Evolutionary conservation across 2,113 vertebrate species (phyloP).

Genomic region (Scomber colias): DNA sequence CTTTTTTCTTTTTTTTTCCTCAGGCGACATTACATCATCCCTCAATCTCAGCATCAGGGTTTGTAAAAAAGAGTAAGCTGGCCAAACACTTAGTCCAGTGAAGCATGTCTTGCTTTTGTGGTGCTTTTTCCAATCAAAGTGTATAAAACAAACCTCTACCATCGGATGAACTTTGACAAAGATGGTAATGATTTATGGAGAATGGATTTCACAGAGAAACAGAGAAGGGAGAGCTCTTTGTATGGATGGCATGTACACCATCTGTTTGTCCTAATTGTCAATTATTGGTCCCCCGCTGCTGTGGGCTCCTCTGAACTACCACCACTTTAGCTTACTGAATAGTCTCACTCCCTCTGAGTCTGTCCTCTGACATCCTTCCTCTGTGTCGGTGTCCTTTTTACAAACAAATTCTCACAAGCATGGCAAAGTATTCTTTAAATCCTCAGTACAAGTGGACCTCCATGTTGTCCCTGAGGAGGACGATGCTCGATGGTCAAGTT

Average conservation of each 20-base stretch:
- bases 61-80: slow-evolving; percentile 32
- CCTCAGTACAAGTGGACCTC: not conserved
- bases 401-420: not conserved
- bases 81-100: slow-evolving; percentile 32
- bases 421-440: slow-evolving; percentile 15
- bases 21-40: slow-evolving; percentile 30
- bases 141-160: slow-evolving; percentile 14
- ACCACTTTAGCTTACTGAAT: slow-evolving; percentile 40
- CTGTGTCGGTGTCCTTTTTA: slow-evolving; percentile 12
- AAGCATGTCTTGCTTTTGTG: not conserved
- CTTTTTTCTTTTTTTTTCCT: not conserved
- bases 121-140: slow-evolving; percentile 3
- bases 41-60: not conserved
- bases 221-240: slow-evolving; percentile 46
- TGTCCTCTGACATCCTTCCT: not conserved
- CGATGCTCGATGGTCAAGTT: slow-evolving; percentile 19
- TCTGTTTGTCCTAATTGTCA: slow-evolving; percentile 75
- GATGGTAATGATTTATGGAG: slow-evolving; percentile 11
- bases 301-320: slow-evolving; percentile 47
- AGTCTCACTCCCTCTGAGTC: slow-evolving; percentile 4
- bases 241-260: slow-evolving; percentile 48
- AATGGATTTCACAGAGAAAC: slow-evolving; percentile 3
- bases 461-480: slow-evolving; percentile 19
- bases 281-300: slow-evolving; percentile 66
- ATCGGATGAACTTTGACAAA: slow-evolving; percentile 12